Conservation (phyloP, 2,888 invertebrate species). For the Oscheius onirici region DNA sequence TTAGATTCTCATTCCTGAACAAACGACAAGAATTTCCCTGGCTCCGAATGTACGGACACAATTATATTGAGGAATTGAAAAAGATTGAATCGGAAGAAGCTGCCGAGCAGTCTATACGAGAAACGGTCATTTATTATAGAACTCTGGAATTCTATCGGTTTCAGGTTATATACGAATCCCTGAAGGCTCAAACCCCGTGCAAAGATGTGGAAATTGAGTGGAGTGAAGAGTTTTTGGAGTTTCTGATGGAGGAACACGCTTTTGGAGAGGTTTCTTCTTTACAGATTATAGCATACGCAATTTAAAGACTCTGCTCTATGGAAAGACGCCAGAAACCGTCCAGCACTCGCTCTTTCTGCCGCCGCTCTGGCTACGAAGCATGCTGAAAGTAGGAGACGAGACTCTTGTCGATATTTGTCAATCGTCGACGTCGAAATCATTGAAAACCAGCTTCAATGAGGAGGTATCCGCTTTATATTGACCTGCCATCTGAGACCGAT, state of each 20-base stretch:
- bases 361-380: not conserved
- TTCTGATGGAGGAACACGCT: not conserved
- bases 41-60: slow-evolving; percentile 24
- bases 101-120: not conserved
- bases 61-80: slow-evolving; percentile 26
- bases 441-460: not conserved
- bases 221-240: slow-evolving; percentile 5
- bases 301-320: slow-evolving; percentile 11
- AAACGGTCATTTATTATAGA: not conserved
- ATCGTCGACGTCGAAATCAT: not conserved
- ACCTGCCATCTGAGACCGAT: no score
- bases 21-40: not conserved
- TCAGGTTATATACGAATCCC: not conserved
- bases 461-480: no score
- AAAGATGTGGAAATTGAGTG: not conserved
- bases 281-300: not conserved
- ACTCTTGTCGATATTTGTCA: not conserved
- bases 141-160: no score
- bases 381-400: not conserved
- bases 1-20: no score
- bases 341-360: slow-evolving; percentile 15
- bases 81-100: not conserved
- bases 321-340: not conserved
- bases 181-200: not conserved
- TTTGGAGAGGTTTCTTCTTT: not conserved